phyloP scores from a whole-genome alignment of 2,797 vertebrate species.

The Eurystomus glaucurus region DNA sequence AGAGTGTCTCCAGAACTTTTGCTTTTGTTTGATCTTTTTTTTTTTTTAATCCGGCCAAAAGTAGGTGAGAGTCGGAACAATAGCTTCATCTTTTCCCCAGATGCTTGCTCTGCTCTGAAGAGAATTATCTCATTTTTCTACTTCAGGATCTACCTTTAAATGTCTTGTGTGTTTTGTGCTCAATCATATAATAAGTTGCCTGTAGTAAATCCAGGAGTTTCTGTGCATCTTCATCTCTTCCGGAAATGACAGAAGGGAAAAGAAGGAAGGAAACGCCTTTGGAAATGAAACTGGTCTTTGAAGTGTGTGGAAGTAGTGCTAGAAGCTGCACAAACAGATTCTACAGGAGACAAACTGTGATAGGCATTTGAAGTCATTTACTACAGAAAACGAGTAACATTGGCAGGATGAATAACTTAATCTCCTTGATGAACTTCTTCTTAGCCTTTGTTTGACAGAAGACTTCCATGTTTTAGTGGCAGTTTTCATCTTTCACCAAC shows the following conservation, averaged over 20 bases:
- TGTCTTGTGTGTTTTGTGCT: constrained; percentile 15
- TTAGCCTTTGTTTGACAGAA: constrained; percentile 45
- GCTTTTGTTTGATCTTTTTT: constrained; percentile 1
- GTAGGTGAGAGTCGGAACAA: constrained; percentile 13
- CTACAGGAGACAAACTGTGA: background rate
- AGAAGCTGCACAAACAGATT: background rate
- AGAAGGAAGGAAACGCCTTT: constrained; percentile 27
- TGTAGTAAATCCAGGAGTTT: constrained; percentile 5
- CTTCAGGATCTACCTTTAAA: constrained; percentile 28
- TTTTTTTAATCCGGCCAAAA: background rate
- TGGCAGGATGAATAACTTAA: constrained; percentile 5
- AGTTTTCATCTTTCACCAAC: constrained; percentile 63
- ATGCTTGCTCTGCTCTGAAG: constrained; percentile 22
- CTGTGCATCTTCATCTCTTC: constrained; percentile 27
- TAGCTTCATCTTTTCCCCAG: constrained; percentile 9
- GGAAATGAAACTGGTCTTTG: constrained; percentile 40
- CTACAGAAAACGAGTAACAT: background rate
- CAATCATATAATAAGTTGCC: background rate
- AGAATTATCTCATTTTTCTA: background rate
- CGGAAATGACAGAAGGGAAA: constrained; percentile 9
- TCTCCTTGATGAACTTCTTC: constrained; percentile 59
- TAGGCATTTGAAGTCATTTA: background rate
- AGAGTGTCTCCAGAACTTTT: background rate
- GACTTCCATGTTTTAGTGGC: constrained; percentile 55
- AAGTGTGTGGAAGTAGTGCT: background rate